Evolutionary conservation across 2,888 invertebrate genomes (phyloP), one percentile per base, ranked within the genome.

Genomic region (Plebejus melissa): DNA sequence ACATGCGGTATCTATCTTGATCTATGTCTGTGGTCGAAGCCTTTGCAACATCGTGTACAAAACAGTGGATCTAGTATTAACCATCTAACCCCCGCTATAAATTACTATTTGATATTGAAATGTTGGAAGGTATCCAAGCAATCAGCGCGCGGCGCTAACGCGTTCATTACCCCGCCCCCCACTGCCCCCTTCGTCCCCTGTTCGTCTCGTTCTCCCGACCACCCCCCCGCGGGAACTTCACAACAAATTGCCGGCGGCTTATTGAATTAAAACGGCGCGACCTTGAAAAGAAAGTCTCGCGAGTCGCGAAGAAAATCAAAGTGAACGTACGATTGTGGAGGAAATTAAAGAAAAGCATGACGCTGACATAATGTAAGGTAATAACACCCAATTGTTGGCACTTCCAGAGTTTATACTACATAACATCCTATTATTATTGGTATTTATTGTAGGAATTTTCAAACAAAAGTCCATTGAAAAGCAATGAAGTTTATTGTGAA

Each of bases 91-190:
- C 5, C 38, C 70, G 70, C 50, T 36, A 74, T 69, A 70, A 69
- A 38, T 75, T 76, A 57, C 75, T 36, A 75, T 74, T 71, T 50
- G 74, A 69, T 74, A 77, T 77, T 50, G 58, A 74, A 71, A 50
- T 74, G 74, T 75, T 77, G 77, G 76, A 76, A 74, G 69, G 16
- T 69, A 76, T 77, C 76, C 77, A 77, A 77, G 74, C 57, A 69
- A 76, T 46, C 36, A 71, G 60, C 36, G 50, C 22, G 50, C 54
- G 70, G 69, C 70, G 70, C 70, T 41, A 70, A 70, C 9, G 41
- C 9, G 70, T 57, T 38, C 58, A 75, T 71, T 75, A 75, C 58
- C 65, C 32, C 36, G 5, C 32, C 65, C 65, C 16, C 60, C 28
- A 46, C 46, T 9, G 41, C 60, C 9, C 60, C 28, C 9, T 28